Base-by-base conservation (phyloP, 2,888 invertebrate genomes). In the Spialia ferax region DNA sequence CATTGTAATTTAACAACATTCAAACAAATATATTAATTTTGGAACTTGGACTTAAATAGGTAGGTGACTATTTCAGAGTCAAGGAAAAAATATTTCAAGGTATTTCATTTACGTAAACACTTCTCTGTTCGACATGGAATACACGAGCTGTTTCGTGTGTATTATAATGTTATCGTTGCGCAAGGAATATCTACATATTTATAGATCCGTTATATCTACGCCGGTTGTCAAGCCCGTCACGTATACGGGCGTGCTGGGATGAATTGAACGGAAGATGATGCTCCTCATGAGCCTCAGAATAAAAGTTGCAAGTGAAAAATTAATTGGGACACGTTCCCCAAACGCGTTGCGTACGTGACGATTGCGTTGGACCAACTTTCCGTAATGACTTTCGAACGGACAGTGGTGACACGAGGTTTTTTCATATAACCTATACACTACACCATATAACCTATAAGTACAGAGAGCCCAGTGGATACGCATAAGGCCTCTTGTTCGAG, bases 241-340 rank as follows among this genome's bases (percentile, higher is more conserved):
- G 87, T 86, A 80, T 78, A 69, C 71, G 70, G 76, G 80, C 83
- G 84, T 85, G 85, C 81, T 75, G 74, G 79, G 83, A 82, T 84
- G 83, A 83, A 82, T 85, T 83, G 82, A 82, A 81, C 80, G 78
- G 77, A 18, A 60, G 59, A 66, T 54, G 59, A 65, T 76, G 73
- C 76, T 18, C 10, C 71, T 54, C 62, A 52, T 52, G 52, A 50
- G 60, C 70, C 50, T 71, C 70, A 69, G 69, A 65, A 70, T 68
- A 50, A 20, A 23, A 50, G 50, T 50, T 45, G 65, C 59, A 73
- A 73, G 72, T 73, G 74, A 73, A 74, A 75, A 73, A 71, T 69
- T 72, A 73, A 72, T 72, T 70, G 70, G 69, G 69, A 72, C 29
- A 60, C 20, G 52, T 29, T 52, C 23, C n/a, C 20, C 18, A n/a